Evolutionary conservation across 2,797 vertebrate species (phyloP).

Genomic region (Ficedula albicollis): DNA sequence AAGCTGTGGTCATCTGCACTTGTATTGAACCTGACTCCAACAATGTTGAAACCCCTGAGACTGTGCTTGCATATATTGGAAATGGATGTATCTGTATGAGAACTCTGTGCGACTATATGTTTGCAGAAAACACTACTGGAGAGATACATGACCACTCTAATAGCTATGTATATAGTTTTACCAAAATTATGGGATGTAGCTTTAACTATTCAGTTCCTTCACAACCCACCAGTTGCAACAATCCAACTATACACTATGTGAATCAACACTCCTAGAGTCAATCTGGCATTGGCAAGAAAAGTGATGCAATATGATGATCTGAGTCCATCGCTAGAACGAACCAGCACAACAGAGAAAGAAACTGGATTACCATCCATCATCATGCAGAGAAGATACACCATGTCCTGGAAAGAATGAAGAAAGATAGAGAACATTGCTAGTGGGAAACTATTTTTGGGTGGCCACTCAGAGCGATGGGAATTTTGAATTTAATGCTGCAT

Average conservation of each 20-base stretch:
- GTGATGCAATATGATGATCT: neutral
- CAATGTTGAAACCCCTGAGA: neutral
- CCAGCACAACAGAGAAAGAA: neutral
- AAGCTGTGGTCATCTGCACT: no score
- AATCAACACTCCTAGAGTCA: neutral
- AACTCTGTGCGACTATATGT: neutral
- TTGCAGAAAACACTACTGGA: neutral
- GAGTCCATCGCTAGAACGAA: neutral
- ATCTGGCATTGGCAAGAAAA: neutral
- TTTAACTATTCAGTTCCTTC: neutral
- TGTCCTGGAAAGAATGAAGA: neutral
- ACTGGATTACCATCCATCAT: accelerated
- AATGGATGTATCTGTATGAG: neutral
- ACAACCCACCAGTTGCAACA: neutral
- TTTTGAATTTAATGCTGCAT: neutral
- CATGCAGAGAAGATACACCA: neutral
- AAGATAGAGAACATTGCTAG: neutral
- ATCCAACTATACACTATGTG: no score
- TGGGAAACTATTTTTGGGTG: neutral
- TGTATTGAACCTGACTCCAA: no score
- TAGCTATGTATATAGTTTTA: neutral
- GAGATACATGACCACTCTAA: neutral
- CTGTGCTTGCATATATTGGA: neutral
- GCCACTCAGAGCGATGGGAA: neutral
- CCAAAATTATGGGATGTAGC: neutral